Evolutionary conservation across 64 coral and sea anemone genomes (phyloP).

Genomic region (Orbicella faveolata): DNA sequence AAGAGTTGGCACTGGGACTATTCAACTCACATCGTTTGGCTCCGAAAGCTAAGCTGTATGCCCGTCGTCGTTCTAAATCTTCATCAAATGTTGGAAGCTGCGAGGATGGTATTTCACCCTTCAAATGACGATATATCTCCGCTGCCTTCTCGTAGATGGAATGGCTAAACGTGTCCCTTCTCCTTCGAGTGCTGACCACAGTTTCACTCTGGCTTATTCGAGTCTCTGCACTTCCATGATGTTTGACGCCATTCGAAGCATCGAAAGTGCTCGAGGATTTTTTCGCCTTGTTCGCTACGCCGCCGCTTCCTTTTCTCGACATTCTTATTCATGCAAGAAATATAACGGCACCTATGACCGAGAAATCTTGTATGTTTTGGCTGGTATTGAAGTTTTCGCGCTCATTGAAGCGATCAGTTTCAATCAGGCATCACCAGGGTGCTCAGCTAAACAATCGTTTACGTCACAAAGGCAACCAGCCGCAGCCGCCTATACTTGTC

Average conservation of each 20-base stretch:
- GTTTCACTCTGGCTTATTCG: slow-evolving; percentile 68
- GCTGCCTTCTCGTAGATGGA: slow-evolving; percentile 89
- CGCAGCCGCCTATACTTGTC: too few species aligned
- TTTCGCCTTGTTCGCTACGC: slow-evolving; percentile 9
- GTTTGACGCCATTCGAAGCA: slow-evolving; percentile 23
- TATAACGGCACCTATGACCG: background rate
- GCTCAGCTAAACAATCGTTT: background rate
- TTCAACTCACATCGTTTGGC: slow-evolving; percentile 92
- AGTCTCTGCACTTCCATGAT: background rate
- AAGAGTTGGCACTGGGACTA: background rate
- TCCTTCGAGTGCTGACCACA: slow-evolving; percentile 56
- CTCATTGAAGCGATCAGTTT: background rate
- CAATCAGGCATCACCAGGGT: slow-evolving; percentile 33
- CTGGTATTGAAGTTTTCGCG: background rate
- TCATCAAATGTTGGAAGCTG: slow-evolving; percentile 88
- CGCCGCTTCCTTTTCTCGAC: background rate
- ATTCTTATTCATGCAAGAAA: background rate
- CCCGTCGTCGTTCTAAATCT: slow-evolving; percentile 83
- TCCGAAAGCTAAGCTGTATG: slow-evolving; percentile 98
- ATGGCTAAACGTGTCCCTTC: slow-evolving; percentile 72
- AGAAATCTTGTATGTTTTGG: slow-evolving; percentile 1
- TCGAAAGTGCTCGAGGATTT: slow-evolving; percentile 50
- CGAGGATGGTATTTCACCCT: slow-evolving; percentile 70
- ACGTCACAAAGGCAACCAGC: slow-evolving; percentile 10
- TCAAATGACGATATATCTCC: slow-evolving; percentile 87